Conservation (phyloP, 2,113 vertebrate species). For the Daubentonia madagascariensis region DNA sequence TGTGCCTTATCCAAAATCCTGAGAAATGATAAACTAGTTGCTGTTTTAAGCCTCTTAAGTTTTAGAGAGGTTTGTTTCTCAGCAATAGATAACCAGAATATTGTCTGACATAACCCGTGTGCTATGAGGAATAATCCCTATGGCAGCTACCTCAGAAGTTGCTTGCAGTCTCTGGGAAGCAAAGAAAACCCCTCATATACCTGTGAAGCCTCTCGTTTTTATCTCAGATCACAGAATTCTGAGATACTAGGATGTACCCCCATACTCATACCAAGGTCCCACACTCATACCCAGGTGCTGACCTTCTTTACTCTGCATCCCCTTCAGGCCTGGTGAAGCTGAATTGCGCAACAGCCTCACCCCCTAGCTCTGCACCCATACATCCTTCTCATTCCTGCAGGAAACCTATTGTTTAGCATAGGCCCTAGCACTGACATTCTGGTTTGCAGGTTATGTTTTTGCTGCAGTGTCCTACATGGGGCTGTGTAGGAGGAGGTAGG, state of each 20-base stretch:
- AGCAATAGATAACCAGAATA: not conserved
- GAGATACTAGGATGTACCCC: not conserved
- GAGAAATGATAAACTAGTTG: not conserved
- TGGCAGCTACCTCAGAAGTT: not conserved
- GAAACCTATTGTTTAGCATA: not conserved
- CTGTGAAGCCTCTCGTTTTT: not conserved
- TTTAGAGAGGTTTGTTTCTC: constrained; percentile 13
- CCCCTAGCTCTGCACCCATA: not conserved
- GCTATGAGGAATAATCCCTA: not conserved
- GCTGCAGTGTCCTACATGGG: not conserved
- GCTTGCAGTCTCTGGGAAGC: not conserved
- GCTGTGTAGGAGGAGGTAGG: not conserved
- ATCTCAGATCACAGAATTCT: not conserved
- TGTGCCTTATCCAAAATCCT: not conserved
- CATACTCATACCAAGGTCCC: too few species aligned
- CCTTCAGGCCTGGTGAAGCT: not conserved
- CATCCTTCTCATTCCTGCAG: not conserved
- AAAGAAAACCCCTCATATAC: not conserved
- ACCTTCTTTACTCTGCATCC: not conserved
- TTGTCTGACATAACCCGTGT: not conserved
- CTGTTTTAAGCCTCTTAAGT: not conserved
- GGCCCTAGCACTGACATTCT: not conserved
- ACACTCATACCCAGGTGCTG: not conserved
- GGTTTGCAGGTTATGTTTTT: not conserved
- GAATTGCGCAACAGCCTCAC: not conserved